phyloP scores from a whole-genome alignment of 2,113 vertebrate genomes.

The Paracanthobrama guichenoti region DNA sequence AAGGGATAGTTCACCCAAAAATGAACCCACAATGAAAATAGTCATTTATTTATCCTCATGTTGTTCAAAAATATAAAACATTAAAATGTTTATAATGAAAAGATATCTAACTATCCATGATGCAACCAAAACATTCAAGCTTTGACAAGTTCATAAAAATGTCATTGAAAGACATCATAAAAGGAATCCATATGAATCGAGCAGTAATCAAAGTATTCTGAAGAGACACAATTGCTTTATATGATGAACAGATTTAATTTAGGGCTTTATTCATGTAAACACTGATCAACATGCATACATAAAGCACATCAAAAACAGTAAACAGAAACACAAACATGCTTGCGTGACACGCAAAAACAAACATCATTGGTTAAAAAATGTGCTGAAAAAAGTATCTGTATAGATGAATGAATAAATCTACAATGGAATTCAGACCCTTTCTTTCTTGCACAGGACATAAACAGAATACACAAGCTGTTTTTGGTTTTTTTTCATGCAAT shows the following conservation, averaged over 20 bases:
- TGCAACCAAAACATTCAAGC: not conserved
- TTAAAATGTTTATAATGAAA: too few species aligned
- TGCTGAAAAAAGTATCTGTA: not conserved
- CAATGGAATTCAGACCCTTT: not conserved
- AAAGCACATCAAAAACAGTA: not conserved
- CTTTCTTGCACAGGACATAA: not conserved
- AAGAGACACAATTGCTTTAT: not conserved
- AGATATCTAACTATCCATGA: not conserved
- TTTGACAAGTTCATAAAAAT: not conserved
- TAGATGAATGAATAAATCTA: not conserved
- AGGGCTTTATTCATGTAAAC: not conserved
- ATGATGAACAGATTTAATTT: not conserved
- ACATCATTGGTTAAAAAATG: not conserved
- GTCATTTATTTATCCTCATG: not conserved
- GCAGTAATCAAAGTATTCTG: not conserved
- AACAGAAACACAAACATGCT: not conserved
- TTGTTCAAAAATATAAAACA: not conserved
- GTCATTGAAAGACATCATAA: not conserved
- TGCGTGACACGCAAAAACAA: not conserved
- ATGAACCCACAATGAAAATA: too few species aligned
- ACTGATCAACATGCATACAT: not conserved
- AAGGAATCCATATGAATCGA: not conserved
- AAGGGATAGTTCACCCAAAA: too few species aligned
- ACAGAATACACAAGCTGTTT: not conserved
- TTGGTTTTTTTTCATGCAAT: not conserved